A percentile compares a stretch with the other conserved stretches of the same genome.
These are phyloP conservation scores for Archegozetes longisetosus DNA, from an alignment of 1,140 invertebrate species.

Conservation along the genomic window DNA sequence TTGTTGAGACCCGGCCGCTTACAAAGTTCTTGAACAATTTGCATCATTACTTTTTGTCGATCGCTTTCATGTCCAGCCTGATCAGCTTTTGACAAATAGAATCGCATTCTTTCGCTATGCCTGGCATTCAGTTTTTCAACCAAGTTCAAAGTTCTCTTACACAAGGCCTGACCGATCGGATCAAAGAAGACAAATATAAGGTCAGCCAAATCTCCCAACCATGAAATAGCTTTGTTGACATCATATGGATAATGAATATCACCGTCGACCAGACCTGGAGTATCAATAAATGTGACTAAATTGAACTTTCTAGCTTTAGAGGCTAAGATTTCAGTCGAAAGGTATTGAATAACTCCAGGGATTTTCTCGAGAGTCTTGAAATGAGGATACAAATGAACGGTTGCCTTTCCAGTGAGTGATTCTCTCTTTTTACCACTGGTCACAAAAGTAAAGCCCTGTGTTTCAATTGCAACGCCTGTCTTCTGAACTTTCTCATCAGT, in stretches of 20 bases:
- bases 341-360: conserved; percentile 40
- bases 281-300: conserved; percentile 44
- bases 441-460: conserved; percentile 42
- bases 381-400: conserved; percentile 42
- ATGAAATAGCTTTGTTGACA: conserved; percentile 41
- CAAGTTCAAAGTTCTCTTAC: conserved; percentile 41
- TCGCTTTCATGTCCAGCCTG: conserved; percentile 44
- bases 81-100: conserved; percentile 44
- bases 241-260: conserved; percentile 49
- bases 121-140: conserved; percentile 39
- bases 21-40: conserved; percentile 46
- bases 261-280: conserved; percentile 45
- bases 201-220: conserved; percentile 42
- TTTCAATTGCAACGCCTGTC: conserved; percentile 46
- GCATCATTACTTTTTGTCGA: conserved; percentile 44
- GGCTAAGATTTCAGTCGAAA: conserved; percentile 37
- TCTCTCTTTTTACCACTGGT: conserved; percentile 41
- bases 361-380: conserved; percentile 39
- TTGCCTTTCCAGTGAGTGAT: conserved; percentile 42
- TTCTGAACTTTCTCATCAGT: conserved; percentile 43
- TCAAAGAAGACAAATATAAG: conserved; percentile 47
- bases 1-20: conserved; percentile 41
- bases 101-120: conserved; percentile 39
- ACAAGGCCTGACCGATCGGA: conserved; percentile 45
- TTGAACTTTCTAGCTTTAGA: conserved; percentile 40